A percentile compares a stretch with the other conserved stretches of the same genome.
These are phyloP conservation scores for Protobothrops flavoviridis DNA, from an alignment of 2,113 vertebrate species.

Conservation along the genomic window DNA sequence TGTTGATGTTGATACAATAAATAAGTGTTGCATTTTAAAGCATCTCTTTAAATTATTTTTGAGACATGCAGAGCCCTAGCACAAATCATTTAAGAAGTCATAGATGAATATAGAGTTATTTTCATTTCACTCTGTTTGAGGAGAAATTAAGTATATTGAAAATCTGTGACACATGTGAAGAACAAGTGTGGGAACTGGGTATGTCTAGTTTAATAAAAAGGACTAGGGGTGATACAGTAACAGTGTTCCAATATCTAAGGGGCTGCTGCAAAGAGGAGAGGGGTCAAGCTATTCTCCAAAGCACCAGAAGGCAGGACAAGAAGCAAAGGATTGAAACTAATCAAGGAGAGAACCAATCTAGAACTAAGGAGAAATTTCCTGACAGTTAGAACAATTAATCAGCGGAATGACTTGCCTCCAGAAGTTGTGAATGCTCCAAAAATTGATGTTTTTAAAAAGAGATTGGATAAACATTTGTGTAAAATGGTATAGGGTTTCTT, in stretches of 20 bases:
- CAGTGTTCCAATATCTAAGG: neutral
- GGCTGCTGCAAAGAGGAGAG: neutral
- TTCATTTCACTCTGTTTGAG: neutral
- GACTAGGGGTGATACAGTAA: neutral
- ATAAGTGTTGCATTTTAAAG: neutral
- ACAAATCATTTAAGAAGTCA: neutral
- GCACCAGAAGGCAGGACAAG: neutral
- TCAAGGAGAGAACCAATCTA: neutral
- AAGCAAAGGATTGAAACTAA: neutral
- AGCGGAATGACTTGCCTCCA: neutral
- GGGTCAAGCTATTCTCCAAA: neutral
- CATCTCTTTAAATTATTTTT: neutral
- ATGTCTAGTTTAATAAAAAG: neutral
- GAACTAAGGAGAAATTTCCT: neutral
- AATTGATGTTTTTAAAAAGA: neutral
- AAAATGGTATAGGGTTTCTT: neutral
- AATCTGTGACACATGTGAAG: neutral
- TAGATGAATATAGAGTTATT: neutral
- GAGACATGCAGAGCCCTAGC: neutral
- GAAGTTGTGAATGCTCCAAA: neutral
- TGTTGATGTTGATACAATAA: neutral
- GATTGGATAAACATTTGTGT: neutral
- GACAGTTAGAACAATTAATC: neutral
- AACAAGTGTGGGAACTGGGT: too few relatives aligned
- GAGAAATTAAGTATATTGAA: neutral